Percentiles rank a stretch among this genome's conserved stretches.
Evolutionary conservation across 2,888 invertebrate species (phyloP).

Genomic region (Meandrusa payeni): DNA sequence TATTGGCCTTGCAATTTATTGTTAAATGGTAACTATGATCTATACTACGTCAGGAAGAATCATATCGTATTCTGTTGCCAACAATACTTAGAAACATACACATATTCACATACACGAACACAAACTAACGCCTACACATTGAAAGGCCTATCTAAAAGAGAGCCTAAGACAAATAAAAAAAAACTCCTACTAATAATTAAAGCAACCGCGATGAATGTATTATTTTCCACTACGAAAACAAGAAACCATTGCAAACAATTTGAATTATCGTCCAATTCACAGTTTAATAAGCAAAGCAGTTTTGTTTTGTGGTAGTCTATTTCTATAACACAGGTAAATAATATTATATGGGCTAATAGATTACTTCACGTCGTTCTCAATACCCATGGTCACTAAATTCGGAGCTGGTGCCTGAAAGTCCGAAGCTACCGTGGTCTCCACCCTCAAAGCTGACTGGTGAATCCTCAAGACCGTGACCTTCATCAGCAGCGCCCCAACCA

Average conservation of each 20-base stretch:
- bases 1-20: too few relatives aligned
- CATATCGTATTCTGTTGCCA: too few relatives aligned
- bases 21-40: too few relatives aligned
- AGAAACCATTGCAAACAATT: too few relatives aligned
- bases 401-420: constrained; percentile 47
- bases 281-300: neutral
- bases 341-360: constrained; percentile 18
- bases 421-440: constrained; percentile 57
- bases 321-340: neutral
- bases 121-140: too few relatives aligned
- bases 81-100: neutral
- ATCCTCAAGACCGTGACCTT: constrained; percentile 57
- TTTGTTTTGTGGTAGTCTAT: neutral
- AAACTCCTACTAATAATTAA: neutral
- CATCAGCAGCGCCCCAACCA: constrained; percentile 69
- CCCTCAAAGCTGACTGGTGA: constrained; percentile 68
- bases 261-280: too few relatives aligned
- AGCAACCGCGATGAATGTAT: neutral
- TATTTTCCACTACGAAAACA: too few relatives aligned
- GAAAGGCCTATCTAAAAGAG: too few relatives aligned
- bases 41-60: too few relatives aligned
- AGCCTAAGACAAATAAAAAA: neutral
- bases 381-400: constrained; percentile 52
- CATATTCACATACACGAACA: neutral
- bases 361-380: constrained; percentile 26